Evolutionary conservation across 2,888 invertebrate genomes (phyloP).

Genomic region (Leucophora obtusa): DNA sequence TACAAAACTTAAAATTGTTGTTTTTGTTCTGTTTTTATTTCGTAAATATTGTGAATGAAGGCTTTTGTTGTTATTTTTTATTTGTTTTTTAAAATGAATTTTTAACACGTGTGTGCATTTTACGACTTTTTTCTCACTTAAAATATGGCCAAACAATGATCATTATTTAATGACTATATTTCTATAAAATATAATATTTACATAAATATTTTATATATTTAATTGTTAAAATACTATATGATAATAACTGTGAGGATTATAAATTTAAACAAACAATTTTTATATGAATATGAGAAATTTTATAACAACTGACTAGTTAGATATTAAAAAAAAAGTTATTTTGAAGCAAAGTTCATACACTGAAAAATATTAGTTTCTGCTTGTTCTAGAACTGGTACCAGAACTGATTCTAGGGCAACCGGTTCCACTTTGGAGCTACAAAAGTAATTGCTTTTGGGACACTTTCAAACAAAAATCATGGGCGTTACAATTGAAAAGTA

Average conservation of each 20-base stretch:
- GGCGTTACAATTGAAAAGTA: no score
- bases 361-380: no score
- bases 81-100: not conserved
- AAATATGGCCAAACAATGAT: constrained; percentile 2
- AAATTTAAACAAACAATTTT: not conserved
- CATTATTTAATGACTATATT: not conserved
- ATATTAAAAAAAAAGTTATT: not conserved
- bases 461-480: no score
- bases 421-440: no score
- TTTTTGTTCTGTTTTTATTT: not conserved
- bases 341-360: no score
- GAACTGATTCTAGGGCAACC: no score
- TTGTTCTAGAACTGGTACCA: no score
- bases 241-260: not conserved
- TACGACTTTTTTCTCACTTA: not conserved
- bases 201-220: not conserved
- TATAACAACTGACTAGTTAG: not conserved
- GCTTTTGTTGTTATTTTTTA: constrained; percentile 2
- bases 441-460: no score
- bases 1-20: not conserved
- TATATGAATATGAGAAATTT: not conserved
- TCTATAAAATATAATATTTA: constrained; percentile 8
- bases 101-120: constrained; percentile 3
- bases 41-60: constrained; percentile 4
- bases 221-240: not conserved